Conservation (phyloP, 1,140 invertebrate genomes). For the Nephotettix cincticeps region DNA sequence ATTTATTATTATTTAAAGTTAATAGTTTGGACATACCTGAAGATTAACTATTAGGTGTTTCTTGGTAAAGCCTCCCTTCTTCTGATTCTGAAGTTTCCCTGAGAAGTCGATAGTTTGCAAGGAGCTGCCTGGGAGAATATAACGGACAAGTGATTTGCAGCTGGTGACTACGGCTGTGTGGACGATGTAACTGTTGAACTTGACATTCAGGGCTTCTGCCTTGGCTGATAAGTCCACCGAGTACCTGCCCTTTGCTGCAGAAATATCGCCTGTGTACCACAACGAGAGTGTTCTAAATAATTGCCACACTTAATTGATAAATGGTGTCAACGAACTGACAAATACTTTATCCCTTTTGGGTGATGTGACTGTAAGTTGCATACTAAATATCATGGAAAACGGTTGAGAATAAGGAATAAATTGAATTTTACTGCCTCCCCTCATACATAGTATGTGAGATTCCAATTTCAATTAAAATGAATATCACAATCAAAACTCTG, state of each 20-base stretch:
- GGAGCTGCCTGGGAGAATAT: not conserved
- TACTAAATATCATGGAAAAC: no score
- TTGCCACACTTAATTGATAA: no score
- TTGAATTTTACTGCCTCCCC: no score
- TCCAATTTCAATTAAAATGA: no score
- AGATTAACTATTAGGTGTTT: not conserved
- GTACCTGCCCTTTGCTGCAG: not conserved
- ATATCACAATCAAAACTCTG: no score
- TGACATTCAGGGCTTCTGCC: not conserved
- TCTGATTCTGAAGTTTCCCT: not conserved
- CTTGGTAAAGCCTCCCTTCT: constrained; percentile 10
- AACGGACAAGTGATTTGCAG: not conserved
- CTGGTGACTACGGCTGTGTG: not conserved
- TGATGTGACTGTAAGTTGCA: no score
- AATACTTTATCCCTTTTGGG: no score
- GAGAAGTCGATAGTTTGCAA: not conserved
- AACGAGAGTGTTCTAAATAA: no score
- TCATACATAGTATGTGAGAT: no score
- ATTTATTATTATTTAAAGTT: no score
- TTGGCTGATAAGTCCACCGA: not conserved
- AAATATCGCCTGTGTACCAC: not conserved
- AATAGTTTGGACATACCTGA: not conserved
- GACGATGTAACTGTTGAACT: not conserved
- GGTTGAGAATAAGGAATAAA: no score
- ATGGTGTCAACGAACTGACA: no score